phyloP scores from a whole-genome alignment of 2,797 vertebrate genomes.

The Sphenopsis melanotis region DNA sequence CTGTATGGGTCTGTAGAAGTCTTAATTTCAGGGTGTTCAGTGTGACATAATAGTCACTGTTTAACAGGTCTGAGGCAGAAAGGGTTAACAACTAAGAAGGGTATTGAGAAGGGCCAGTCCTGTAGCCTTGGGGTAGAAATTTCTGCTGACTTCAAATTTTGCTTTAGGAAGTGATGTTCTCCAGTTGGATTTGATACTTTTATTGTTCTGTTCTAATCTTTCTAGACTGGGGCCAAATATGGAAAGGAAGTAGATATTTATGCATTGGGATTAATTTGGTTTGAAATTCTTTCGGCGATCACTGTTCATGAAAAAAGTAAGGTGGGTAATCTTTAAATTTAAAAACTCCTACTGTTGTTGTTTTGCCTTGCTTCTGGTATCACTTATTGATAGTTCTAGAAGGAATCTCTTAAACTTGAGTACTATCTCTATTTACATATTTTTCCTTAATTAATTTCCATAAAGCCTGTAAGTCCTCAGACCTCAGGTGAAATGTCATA shows the following conservation, averaged over 20 bases:
- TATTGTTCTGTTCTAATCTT: background rate
- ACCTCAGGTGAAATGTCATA: background rate
- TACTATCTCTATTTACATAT: background rate
- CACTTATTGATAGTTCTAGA: background rate
- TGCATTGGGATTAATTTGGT: slow-evolving; percentile 73
- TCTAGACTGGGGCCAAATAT: background rate
- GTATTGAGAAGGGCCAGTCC: background rate
- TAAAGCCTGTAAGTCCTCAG: background rate
- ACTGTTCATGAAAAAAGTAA: rapidly evolving
- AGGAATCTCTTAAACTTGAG: background rate
- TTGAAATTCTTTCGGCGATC: slow-evolving; percentile 47
- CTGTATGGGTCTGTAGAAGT: background rate
- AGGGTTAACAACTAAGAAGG: background rate
- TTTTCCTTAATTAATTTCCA: background rate
- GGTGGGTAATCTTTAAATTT: slow-evolving; percentile 51
- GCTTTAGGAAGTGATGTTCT: background rate
- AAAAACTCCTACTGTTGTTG: background rate
- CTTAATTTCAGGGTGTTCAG: background rate
- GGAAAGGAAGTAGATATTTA: slow-evolving; percentile 74
- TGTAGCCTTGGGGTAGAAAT: background rate
- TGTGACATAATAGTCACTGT: background rate
- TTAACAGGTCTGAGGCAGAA: background rate
- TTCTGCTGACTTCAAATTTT: background rate
- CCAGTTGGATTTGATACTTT: background rate
- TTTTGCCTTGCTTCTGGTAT: background rate